Percentiles rank a stretch among this genome's conserved stretches.
Conservation (phyloP, 1,140 invertebrate species). For the Drosophila oshimai region DNA sequence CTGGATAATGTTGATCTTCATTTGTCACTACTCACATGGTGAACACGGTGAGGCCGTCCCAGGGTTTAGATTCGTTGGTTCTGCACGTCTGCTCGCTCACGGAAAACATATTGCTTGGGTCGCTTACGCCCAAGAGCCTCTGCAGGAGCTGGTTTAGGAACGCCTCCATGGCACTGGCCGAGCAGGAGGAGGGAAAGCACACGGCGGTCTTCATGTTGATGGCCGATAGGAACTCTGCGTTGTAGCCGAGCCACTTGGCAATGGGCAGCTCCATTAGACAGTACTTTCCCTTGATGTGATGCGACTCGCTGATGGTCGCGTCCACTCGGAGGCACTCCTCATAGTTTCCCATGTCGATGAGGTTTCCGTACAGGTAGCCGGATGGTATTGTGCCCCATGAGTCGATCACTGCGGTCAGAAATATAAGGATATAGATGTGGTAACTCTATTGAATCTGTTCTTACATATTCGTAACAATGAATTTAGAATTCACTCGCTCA, state of each 20-base stretch:
- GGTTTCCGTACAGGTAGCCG: slow-evolving; percentile 45
- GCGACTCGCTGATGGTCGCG: neutral
- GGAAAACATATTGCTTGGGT: neutral
- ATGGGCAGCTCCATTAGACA: slow-evolving; percentile 33
- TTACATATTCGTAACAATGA: too few species aligned
- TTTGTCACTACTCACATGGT: slow-evolving; percentile 39
- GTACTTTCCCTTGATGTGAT: slow-evolving; percentile 46
- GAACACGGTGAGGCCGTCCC: slow-evolving; percentile 37
- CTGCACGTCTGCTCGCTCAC: slow-evolving; percentile 25
- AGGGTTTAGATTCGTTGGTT: slow-evolving; percentile 6
- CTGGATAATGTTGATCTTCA: neutral
- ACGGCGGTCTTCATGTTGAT: slow-evolving; percentile 16
- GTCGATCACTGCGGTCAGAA: slow-evolving; percentile 48
- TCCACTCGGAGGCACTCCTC: slow-evolving; percentile 51
- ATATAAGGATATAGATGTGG: too few species aligned
- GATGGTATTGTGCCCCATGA: slow-evolving; percentile 61
- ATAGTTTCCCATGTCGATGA: slow-evolving; percentile 60
- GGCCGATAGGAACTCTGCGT: rapidly evolving
- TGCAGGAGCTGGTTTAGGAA: slow-evolving; percentile 29
- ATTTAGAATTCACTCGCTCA: too few species aligned
- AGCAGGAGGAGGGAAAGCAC: slow-evolving; percentile 54
- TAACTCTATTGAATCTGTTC: too few species aligned
- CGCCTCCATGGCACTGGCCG: slow-evolving; percentile 16
- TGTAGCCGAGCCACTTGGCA: neutral
- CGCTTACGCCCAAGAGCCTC: slow-evolving; percentile 8